A percentile compares a stretch with the other conserved stretches of the same genome.
Evolutionary conservation across 2,797 vertebrate species (phyloP).

Genomic region (Argya squamiceps): DNA sequence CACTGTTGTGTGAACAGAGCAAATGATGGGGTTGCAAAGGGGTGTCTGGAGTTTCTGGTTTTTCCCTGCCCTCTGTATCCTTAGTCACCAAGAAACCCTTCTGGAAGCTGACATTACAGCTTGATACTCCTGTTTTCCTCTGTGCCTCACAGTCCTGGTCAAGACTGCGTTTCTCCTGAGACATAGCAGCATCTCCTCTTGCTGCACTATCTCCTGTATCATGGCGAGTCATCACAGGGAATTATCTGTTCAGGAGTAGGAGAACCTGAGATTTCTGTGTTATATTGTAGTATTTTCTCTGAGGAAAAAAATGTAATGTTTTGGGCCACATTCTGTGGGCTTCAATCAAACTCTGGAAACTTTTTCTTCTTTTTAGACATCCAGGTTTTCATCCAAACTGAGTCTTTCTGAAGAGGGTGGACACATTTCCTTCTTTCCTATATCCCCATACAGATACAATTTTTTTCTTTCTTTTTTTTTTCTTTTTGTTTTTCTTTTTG

Average conservation of each 20-base stretch:
- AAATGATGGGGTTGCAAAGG: background rate
- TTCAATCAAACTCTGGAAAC: background rate
- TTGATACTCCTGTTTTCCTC: background rate
- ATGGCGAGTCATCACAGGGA: rapidly evolving
- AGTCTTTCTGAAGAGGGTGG: background rate
- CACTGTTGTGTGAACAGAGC: rapidly evolving
- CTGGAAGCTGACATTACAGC: background rate
- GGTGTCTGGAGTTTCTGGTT: background rate
- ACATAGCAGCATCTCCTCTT: background rate
- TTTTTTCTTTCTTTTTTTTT: background rate
- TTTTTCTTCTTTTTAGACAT: background rate
- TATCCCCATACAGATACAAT: background rate
- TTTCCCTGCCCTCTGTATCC: background rate
- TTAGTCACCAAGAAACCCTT: background rate
- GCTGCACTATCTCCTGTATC: rapidly evolving
- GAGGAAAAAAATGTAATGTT: background rate
- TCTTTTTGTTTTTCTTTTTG: background rate
- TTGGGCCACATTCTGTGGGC: background rate
- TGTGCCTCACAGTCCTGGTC: rapidly evolving
- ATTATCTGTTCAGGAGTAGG: background rate
- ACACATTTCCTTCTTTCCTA: background rate
- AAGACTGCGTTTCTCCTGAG: background rate
- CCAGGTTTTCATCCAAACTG: background rate
- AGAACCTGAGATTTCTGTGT: background rate
- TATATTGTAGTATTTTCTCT: background rate